A percentile compares a stretch with the other conserved stretches of the same genome.
Evolutionary conservation across 2,113 vertebrate genomes (phyloP).

Genomic region (Antigone vipio): DNA sequence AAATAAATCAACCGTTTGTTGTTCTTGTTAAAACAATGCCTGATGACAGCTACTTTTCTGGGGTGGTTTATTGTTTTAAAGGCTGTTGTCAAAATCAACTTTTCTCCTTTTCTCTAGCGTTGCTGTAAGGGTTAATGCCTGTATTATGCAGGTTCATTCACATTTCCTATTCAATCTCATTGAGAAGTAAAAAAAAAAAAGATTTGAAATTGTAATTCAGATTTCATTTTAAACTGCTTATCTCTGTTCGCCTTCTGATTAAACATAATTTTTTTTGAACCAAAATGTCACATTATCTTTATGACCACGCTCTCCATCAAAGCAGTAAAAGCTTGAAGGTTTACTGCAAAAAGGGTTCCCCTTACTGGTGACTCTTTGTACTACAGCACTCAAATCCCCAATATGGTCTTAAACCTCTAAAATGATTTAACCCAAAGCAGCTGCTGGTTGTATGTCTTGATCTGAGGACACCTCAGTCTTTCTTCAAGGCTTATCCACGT

Average conservation of each 20-base stretch:
- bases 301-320: constrained; percentile 41
- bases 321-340: constrained; percentile 46
- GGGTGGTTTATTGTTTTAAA: not conserved
- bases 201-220: constrained; percentile 61
- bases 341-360: constrained; percentile 74
- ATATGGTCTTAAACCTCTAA: not conserved
- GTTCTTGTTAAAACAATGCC: not conserved
- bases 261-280: constrained; percentile 69
- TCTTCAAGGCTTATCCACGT: not conserved
- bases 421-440: constrained; percentile 26
- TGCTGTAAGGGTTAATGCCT: constrained; percentile 52
- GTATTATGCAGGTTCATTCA: constrained; percentile 27
- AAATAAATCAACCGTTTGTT: not conserved
- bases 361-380: constrained; percentile 61
- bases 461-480: not conserved
- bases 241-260: constrained; percentile 68
- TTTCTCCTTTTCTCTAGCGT: not conserved
- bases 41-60: not conserved
- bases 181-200: constrained; percentile 28
- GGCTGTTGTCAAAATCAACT: not conserved
- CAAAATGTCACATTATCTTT: constrained; percentile 70
- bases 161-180: constrained; percentile 33
- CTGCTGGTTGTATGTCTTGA: not conserved
- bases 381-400: constrained; percentile 1
- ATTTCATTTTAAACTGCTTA: constrained; percentile 73